A percentile compares a stretch with the other conserved stretches of the same genome.
These are phyloP conservation scores for Drosophila kuntzei DNA, from an alignment of 2,888 invertebrate genomes.

Conservation along the genomic window DNA sequence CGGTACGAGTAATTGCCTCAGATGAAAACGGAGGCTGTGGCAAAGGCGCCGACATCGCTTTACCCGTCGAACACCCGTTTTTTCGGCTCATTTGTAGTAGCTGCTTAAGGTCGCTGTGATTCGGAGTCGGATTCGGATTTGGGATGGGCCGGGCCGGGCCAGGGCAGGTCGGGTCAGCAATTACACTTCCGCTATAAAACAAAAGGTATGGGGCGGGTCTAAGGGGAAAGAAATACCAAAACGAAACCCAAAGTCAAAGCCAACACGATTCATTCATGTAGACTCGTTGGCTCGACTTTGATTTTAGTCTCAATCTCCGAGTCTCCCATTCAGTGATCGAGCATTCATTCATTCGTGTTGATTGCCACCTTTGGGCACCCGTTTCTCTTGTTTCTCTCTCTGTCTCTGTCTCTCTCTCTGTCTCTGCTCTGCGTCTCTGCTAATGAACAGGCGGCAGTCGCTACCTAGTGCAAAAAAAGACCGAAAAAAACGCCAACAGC, in stretches of 20 bases:
- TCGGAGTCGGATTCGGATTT: constrained; percentile 6
- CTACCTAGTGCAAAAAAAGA: constrained; percentile 68
- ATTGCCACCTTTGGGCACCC: constrained; percentile 72
- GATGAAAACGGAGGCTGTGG: constrained; percentile 16
- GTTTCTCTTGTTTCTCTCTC: constrained; percentile 8
- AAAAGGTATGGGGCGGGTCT: constrained; percentile 1
- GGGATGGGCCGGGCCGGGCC: constrained; percentile 26
- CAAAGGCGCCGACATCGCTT: constrained; percentile 61
- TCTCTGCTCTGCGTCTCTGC: constrained; percentile 25
- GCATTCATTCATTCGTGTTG: constrained; percentile 78
- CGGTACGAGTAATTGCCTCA: constrained; percentile 56
- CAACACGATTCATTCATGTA: constrained; percentile 54
- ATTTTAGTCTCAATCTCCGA: constrained; percentile 2
- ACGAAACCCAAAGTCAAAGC: constrained; percentile 26
- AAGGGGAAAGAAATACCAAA: constrained; percentile 4
- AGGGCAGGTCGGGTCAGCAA: constrained; percentile 63
- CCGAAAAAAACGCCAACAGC: constrained; percentile 43
- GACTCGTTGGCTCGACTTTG: constrained; percentile 26
- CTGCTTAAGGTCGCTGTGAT: constrained; percentile 51
- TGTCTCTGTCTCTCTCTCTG: constrained; percentile 11
- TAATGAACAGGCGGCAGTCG: constrained; percentile 63
- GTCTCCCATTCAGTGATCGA: constrained; percentile 45
- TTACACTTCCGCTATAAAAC: constrained; percentile 69
- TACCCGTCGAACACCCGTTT: constrained; percentile 31
- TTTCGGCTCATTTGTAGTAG: constrained; percentile 64